Percentiles rank a stretch among this genome's conserved stretches.
phyloP scores from a whole-genome alignment of 2,797 vertebrate genomes.

The Silurus aristotelis region DNA sequence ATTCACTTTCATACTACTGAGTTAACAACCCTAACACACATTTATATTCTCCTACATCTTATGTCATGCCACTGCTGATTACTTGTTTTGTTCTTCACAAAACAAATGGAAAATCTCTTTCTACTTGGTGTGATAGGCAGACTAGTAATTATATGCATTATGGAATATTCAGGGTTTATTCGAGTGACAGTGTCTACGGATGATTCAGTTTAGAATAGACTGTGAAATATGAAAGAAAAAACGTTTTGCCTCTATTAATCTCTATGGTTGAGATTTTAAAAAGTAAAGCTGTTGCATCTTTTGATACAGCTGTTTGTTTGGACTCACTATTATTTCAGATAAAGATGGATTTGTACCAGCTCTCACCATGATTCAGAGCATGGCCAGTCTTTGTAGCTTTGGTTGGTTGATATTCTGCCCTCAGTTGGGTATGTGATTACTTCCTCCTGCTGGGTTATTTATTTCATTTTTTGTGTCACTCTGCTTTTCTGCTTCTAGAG shows the following conservation, averaged over 20 bases:
- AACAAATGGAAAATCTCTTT: slow-evolving; percentile 9
- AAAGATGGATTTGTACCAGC: slow-evolving; percentile 5
- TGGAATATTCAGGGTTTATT: slow-evolving; percentile 3
- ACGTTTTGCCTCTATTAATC: not conserved
- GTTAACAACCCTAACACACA: not conserved
- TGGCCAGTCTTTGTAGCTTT: not conserved
- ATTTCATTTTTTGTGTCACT: not conserved
- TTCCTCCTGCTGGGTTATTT: not conserved
- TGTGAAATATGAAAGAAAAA: not conserved
- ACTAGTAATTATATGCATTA: slow-evolving; percentile 21
- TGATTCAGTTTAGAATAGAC: not conserved
- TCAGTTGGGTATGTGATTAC: slow-evolving; percentile 11
- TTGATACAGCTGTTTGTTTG: not conserved
- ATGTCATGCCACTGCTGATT: not conserved
- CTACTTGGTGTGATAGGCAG: not conserved
- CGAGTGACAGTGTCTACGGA: not conserved
- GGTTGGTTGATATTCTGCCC: not conserved
- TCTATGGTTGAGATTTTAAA: not conserved
- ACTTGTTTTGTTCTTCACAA: not conserved
- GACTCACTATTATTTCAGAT: not conserved
- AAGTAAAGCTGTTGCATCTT: not conserved
- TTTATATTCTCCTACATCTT: not conserved
- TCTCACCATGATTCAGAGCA: not conserved
- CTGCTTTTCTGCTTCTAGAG: not conserved
- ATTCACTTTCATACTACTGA: not conserved